phyloP scores from a whole-genome alignment of 2,797 vertebrate species.

The Remorina albescens region DNA sequence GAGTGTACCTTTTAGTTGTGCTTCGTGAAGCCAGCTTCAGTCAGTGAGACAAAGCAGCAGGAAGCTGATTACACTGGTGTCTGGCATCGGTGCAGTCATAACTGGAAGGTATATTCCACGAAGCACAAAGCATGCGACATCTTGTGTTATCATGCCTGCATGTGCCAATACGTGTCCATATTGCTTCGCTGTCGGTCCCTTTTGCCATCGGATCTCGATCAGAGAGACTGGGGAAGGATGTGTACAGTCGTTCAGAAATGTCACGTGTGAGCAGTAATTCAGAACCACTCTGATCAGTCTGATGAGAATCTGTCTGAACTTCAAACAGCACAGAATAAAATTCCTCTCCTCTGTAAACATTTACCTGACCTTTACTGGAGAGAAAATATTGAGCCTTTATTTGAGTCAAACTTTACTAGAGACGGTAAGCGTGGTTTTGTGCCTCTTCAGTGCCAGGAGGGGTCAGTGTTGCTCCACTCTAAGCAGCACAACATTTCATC shows the following conservation, averaged over 20 bases:
- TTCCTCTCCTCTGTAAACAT: background rate
- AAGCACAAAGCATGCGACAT: background rate
- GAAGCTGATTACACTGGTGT: background rate
- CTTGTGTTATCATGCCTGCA: background rate
- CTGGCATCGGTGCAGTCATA: background rate
- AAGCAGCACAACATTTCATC: background rate
- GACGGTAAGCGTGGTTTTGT: conserved; percentile 10
- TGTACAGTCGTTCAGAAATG: background rate
- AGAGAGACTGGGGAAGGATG: background rate
- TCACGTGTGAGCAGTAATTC: background rate
- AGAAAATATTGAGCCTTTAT: background rate
- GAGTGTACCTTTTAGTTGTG: background rate
- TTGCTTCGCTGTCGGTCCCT: background rate
- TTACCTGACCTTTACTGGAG: background rate
- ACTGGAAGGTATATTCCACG: too few relatives aligned
- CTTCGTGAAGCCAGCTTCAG: too few relatives aligned
- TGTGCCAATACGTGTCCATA: background rate
- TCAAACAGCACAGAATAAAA: background rate
- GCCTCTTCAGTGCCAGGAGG: conserved; percentile 56
- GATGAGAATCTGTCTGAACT: background rate
- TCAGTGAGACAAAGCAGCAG: too few relatives aligned
- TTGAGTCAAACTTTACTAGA: background rate
- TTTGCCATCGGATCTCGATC: background rate
- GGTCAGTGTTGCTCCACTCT: conserved; percentile 55
- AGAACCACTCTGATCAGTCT: background rate